phyloP scores from a whole-genome alignment of 2,888 invertebrate species.

The Conus canariensis region DNA sequence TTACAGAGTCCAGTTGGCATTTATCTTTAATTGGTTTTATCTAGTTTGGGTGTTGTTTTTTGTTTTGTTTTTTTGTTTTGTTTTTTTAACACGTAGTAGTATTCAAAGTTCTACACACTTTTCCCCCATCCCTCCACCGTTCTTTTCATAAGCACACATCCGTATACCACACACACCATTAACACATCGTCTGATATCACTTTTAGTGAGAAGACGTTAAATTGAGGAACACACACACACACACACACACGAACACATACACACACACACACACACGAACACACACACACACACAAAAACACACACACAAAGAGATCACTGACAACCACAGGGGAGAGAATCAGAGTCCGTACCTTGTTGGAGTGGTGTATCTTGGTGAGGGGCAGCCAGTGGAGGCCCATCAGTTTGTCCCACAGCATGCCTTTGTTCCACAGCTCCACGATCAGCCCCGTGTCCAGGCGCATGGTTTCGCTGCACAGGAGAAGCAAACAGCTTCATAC shows the following conservation, averaged over 20 bases:
- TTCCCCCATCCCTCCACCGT: no score
- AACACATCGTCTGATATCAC: no score
- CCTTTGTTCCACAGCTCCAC: constrained; percentile 99
- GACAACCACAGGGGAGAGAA: background rate
- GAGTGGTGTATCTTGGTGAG: constrained; percentile 92
- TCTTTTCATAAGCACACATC: no score
- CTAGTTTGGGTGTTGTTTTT: no score
- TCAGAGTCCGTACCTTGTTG: constrained; percentile 86
- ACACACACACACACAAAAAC: background rate
- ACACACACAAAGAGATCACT: background rate
- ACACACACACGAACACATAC: background rate
- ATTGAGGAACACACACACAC: background rate
- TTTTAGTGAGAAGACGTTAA: no score
- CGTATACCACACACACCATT: no score
- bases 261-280: constrained; percentile 3
- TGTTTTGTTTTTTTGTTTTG: no score
- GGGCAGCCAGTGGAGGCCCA: constrained; percentile 96
- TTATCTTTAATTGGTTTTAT: no score
- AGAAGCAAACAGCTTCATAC: no score
- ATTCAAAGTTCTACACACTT: no score
- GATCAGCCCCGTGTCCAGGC: constrained; percentile 94
- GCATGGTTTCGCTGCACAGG: constrained; percentile 91
- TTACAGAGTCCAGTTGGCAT: no score
- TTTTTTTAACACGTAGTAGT: no score
- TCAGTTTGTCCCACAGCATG: constrained; percentile 96